A percentile compares a stretch with the other conserved stretches of the same genome.
Evolutionary conservation across 2,113 vertebrate genomes (phyloP).

Genomic region (Pithys albifrons): DNA sequence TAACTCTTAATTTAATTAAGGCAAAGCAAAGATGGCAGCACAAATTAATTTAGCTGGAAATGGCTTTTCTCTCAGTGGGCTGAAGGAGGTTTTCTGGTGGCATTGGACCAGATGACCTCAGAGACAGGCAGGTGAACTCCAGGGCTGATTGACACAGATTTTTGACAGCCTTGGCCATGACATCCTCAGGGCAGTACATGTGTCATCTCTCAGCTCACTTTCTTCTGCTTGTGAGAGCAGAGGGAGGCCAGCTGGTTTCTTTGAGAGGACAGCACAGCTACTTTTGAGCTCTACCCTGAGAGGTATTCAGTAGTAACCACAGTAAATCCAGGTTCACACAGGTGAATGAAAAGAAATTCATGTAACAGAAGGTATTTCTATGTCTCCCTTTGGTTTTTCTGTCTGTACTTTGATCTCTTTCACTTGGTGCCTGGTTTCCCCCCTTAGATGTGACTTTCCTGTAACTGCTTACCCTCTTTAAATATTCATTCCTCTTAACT

Average conservation of each 20-base stretch:
- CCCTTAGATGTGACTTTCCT: neutral
- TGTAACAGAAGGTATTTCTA: neutral
- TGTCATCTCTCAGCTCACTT: neutral
- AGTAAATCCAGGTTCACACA: neutral
- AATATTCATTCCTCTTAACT: slow-evolving; percentile 38
- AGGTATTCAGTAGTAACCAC: neutral
- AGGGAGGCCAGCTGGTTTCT: neutral
- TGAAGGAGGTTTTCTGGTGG: neutral
- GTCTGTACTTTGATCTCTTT: neutral
- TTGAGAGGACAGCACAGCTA: neutral
- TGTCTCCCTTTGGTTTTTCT: neutral
- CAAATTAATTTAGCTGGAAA: slow-evolving; percentile 53
- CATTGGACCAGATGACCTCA: neutral
- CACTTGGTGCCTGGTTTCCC: neutral
- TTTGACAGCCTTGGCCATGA: neutral
- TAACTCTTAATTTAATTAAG: slow-evolving; percentile 62
- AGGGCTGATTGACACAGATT: neutral
- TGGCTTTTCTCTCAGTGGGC: slow-evolving; percentile 25
- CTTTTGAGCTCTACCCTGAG: neutral
- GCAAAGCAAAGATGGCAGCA: slow-evolving; percentile 27
- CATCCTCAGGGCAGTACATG: neutral
- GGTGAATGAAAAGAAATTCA: neutral
- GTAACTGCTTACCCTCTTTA: neutral
- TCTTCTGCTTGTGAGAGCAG: neutral
- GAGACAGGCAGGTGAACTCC: neutral